phyloP scores from a whole-genome alignment of 2,888 invertebrate genomes.

The Colletes collaris region DNA sequence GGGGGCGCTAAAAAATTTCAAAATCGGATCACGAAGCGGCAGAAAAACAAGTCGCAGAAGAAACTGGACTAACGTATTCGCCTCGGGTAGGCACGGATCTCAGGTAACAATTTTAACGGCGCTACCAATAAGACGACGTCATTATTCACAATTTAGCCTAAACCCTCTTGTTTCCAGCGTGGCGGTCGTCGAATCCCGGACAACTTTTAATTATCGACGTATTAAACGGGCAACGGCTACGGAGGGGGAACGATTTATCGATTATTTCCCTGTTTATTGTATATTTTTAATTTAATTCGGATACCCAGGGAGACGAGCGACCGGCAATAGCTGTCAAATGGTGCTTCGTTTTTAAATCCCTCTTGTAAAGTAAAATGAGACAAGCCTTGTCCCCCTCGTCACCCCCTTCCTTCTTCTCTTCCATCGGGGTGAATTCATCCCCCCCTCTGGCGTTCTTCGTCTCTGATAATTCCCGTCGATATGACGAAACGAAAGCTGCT shows the following conservation, averaged over 20 bases:
- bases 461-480: constrained; percentile 78
- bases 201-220: constrained; percentile 78
- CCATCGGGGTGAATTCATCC: constrained; percentile 34
- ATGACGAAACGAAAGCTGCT: constrained; percentile 61
- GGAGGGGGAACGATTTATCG: constrained; percentile 73
- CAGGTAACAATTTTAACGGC: constrained; percentile 60
- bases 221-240: constrained; percentile 63
- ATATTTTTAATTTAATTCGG: constrained; percentile 82
- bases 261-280: constrained; percentile 82
- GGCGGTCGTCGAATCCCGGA: constrained; percentile 23
- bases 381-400: constrained; percentile 65
- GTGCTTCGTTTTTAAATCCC: constrained; percentile 82
- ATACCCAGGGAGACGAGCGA: constrained; percentile 51
- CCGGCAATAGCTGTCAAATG: constrained; percentile 82
- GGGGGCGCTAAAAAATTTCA: constrained; percentile 30
- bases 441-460: constrained; percentile 53
- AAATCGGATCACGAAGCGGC: constrained; percentile 38
- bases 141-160: constrained; percentile 71
- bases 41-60: constrained; percentile 18
- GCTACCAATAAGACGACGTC: constrained; percentile 59
- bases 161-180: constrained; percentile 43
- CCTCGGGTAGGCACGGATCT: constrained; percentile 55
- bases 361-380: constrained; percentile 82
- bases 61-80: constrained; percentile 52
- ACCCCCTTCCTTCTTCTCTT: constrained; percentile 10